phyloP scores from a whole-genome alignment of 1,140 invertebrate genomes.

The Plodia interpunctella region DNA sequence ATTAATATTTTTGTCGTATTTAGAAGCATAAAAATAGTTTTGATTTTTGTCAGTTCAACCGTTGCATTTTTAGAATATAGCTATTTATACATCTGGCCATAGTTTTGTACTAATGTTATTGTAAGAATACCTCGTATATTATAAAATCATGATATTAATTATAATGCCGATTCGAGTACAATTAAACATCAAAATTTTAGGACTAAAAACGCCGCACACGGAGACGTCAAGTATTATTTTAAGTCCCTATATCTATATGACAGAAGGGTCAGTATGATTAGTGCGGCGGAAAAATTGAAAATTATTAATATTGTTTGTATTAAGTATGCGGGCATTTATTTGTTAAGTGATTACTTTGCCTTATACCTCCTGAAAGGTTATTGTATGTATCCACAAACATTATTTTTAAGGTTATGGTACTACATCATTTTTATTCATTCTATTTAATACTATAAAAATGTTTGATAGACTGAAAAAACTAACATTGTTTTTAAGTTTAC shows the following conservation, averaged over 20 bases:
- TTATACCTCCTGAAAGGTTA: background rate
- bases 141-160: background rate
- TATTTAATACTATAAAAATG: slow-evolving; percentile 1
- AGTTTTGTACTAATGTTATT: background rate
- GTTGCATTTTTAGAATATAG: background rate
- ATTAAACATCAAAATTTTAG: no score
- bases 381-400: background rate
- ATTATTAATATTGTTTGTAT: background rate
- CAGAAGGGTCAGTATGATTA: no score
- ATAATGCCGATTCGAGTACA: no score
- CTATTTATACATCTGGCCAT: background rate
- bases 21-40: no score
- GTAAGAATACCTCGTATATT: background rate
- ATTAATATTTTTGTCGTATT: no score
- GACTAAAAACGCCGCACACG: no score
- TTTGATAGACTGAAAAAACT: slow-evolving; percentile 42
- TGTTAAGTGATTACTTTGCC: background rate
- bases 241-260: no score
- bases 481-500: slow-evolving; percentile 21
- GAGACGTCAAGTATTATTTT: no score
- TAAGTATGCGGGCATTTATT: background rate
- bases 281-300: no score
- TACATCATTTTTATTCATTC: background rate
- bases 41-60: background rate
- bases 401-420: background rate